Base-by-base conservation (phyloP, 23 tunicate genomes). In the Trididemnum nubilum region DNA sequence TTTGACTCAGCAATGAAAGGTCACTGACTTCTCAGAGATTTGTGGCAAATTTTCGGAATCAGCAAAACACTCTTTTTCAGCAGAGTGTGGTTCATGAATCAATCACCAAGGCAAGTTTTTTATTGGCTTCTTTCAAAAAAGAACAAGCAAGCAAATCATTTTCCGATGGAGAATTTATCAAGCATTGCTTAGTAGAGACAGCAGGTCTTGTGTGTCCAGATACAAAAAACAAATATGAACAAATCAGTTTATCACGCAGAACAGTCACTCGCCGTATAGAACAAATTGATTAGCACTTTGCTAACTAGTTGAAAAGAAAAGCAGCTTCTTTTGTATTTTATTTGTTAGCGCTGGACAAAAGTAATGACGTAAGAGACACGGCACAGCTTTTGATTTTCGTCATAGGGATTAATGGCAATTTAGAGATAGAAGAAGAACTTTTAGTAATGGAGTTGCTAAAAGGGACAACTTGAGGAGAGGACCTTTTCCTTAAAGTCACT, bases 321-420 rank as follows among this genome's bases (percentile, higher is more conserved):
- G 76, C 54, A 44, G 54, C 9, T 44, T 44, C 54, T 44, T 44
- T 44, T 7, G 54, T 70, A 29, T 70, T 70, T 70, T 9, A 22
- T 70, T 70, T 37, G 37, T 5, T 70, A 37, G 72, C 82, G 40
- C 38, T 78, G 39, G 82, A 83, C 51, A 81, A 83, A 57, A 83
- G 81, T 63, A 77, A 73, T 35, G 76, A 70, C 44, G 5, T 26
- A 4, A 70, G 40, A 81, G 77, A 65, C 77, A 83, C n/a, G 1
- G 88, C 88, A 2, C 88, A 85, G 88, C 73, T 63, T 7, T 25
- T 77, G 28, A 29, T 77, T 39, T 85, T 76, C 54, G 39, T 85
- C 64, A 61, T 80, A 70, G 82, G 38, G 30, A 61, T 85, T 32
- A 36, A 57, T 34, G 82, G 52, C 22, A 54, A 60, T 34, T 83